Evolutionary conservation across 2,797 vertebrate species (phyloP), one percentile per base, ranked within the genome.

Genomic region (Agapornis canus): DNA sequence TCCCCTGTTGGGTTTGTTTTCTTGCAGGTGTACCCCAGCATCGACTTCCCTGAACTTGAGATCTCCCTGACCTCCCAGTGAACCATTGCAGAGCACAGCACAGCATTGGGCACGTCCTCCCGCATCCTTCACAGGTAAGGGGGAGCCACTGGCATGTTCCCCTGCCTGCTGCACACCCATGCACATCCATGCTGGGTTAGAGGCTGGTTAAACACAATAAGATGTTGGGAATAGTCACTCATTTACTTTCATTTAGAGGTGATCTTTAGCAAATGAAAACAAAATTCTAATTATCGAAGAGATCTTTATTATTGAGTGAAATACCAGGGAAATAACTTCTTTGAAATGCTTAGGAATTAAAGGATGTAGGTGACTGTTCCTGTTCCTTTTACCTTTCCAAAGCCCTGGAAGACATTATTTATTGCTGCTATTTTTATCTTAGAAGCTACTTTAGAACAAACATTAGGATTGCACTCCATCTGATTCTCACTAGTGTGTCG

Each of bases 1-100:
- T 3, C 12, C 0, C 2, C 0, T 3, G 3, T 0, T 20, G 70
- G 45, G 13, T 40, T 71, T 43, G 6, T 52, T 22, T 42, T 35
- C 75, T 68, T 82, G 9, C 96, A 99, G 99, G 98, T 98, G 35
- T 98, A 98, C 54, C 98, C 99, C 2, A 97, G 98, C 29, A 80
- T 95, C 7, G 98, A 97, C 35, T 98, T 98, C 85, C 98, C 98
- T 1, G 97, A 98, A 13, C 71, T 95, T 21, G 97, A 98, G 76
- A 98, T 98, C 93, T 98, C 98, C 20, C 95, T 96, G 8, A 95
- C 95, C 7, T 98, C 98, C 0, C 94, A 85, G 32, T 96, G 91
- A 78, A 92, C 97, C 76, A 98, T 98, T 1, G 93, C 96, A 2
- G 97, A 98, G 23, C 98, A 99, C 83, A 96, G 97, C 0, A 70